Base-by-base conservation (phyloP, 2,797 vertebrate genomes). In the Varecia variegata region DNA sequence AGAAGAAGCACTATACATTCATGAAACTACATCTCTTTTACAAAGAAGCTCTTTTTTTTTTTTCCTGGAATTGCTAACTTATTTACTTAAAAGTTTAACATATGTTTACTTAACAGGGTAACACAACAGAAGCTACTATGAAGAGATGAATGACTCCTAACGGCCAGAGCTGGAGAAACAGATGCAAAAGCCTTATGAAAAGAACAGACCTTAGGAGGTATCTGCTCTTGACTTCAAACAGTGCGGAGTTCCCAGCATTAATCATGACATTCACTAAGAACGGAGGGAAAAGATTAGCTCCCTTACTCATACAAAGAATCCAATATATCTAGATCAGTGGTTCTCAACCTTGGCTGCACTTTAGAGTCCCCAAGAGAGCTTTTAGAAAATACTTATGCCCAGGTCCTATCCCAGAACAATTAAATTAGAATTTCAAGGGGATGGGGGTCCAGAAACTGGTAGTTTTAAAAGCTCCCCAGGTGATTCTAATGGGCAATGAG, bases 361-460 rank as follows among this genome's bases (percentile, higher is more conserved):
- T 97, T 35, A 83, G 20, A 50, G 74, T 71, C 25, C 58, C 70
- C 93, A 87, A 80, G 95, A 91, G 95, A 95, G 95, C 65, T 88
- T 96, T 96, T 88, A 81, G 88, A 94, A 96, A 86, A 87, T 93
- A 79, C 84, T 88, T 93, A 91, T 17, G 54, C 40, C 47, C 79
- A 87, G 86, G 74, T 91, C 88, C 52, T 56, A 71, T 89, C 70
- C 84, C 82, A 95, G 85, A 96, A 88, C 81, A 97, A 91, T 96
- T 96, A 96, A 87, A 91, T 56, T 87, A 83, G 79, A 93, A 95
- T 97, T 97, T 93, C 68, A 27, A 92, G 74, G 23, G 79, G 79
- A 5, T 17, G 3, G 23, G 70, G 82, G 40, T 25, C 17, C 74
- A 71, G 65, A 68, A 1, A 91, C 30, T 8, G 45, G 35, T 25